phyloP scores from a whole-genome alignment of 1,140 invertebrate genomes.

The Pogonognathellus flavescens region DNA sequence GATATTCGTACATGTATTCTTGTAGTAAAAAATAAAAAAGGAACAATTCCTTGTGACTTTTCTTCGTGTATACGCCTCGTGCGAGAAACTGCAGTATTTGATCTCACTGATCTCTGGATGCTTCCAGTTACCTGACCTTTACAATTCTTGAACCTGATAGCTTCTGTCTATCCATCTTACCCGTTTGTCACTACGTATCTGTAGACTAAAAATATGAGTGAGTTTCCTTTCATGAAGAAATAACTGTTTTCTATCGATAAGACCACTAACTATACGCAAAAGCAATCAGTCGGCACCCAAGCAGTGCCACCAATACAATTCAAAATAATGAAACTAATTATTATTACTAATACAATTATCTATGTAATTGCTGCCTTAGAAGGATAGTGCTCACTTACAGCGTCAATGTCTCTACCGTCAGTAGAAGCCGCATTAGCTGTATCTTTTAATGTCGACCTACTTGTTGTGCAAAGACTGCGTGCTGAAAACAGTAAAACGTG shows the following conservation, averaged over 20 bases:
- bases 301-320: no score
- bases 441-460: no score
- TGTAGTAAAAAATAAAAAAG: constrained; percentile 20
- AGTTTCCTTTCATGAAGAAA: background rate
- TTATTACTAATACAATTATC: no score
- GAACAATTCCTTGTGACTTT: constrained; percentile 20
- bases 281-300: no score
- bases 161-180: constrained; percentile 16
- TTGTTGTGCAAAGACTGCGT: no score
- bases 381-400: no score
- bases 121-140: constrained; percentile 49
- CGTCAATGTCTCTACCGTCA: no score
- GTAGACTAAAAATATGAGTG: background rate
- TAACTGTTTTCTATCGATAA: constrained; percentile 26
- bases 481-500: no score
- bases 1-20: constrained; percentile 39
- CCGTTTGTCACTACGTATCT: background rate
- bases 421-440: no score
- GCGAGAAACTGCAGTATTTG: constrained; percentile 47
- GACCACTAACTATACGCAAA: no score
- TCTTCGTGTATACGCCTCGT: constrained; percentile 35
- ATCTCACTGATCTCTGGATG: constrained; percentile 45
- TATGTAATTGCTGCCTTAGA: no score
- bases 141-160: constrained; percentile 22
- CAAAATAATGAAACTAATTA: no score